Evolutionary conservation across 1,140 invertebrate genomes (phyloP).

Genomic region (Nephila pilipes): DNA sequence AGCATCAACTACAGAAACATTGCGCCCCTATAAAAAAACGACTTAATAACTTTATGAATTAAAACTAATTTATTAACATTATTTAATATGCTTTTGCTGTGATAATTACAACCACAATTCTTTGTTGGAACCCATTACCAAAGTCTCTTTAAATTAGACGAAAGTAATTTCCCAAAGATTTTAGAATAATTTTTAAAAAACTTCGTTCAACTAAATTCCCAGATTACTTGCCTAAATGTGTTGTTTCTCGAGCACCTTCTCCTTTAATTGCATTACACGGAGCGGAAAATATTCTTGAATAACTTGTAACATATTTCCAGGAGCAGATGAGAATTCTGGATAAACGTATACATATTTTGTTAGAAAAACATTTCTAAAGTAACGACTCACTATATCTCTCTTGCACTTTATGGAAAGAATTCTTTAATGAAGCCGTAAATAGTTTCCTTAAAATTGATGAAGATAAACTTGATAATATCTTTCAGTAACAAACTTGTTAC

Average conservation of each 20-base stretch:
- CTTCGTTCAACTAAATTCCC: background rate
- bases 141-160: too few relatives aligned
- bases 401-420: background rate
- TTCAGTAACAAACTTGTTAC: background rate
- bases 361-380: background rate
- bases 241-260: background rate
- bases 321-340: background rate
- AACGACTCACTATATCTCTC: background rate
- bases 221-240: background rate
- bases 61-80: too few relatives aligned
- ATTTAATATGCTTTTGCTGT: too few relatives aligned
- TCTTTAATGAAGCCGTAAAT: slow-evolving; percentile 14
- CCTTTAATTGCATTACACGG: background rate
- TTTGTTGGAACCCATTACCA: too few relatives aligned
- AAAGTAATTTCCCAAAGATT: background rate
- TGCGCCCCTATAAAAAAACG: too few relatives aligned
- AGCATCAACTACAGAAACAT: too few relatives aligned
- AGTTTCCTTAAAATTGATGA: slow-evolving; percentile 23
- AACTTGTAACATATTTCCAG: background rate
- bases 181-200: background rate
- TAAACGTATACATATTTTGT: background rate
- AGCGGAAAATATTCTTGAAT: background rate
- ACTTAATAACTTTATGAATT: too few relatives aligned
- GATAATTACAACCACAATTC: too few relatives aligned
- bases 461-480: slow-evolving; percentile 25